These are phyloP conservation scores for Ploceus nigricollis DNA, from an alignment of 2,113 vertebrate species.

Conservation along the genomic window DNA sequence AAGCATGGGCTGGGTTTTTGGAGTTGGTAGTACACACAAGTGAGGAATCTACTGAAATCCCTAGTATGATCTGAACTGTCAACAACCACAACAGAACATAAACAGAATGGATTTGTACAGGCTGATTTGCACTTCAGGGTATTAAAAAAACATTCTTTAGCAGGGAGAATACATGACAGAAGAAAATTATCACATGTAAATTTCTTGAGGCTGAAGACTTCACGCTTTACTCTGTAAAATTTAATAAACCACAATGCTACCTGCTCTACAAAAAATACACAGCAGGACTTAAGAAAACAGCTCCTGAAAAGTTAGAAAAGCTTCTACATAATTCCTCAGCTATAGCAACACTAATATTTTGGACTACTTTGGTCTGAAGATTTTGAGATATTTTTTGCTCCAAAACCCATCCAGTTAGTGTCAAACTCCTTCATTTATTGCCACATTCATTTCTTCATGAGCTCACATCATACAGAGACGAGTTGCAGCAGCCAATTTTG, in stretches of 20 bases:
- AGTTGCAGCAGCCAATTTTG: background rate
- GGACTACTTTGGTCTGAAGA: background rate
- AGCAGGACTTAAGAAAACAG: background rate
- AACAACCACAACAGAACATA: fast-evolving
- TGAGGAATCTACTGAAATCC: background rate
- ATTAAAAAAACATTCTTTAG: background rate
- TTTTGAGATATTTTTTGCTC: background rate
- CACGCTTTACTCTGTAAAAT: background rate
- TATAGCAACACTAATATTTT: background rate
- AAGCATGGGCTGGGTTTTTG: background rate
- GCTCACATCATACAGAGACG: background rate
- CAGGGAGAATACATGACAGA: background rate
- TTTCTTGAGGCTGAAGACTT: background rate
- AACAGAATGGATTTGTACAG: background rate
- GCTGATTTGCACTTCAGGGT: background rate
- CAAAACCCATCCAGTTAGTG: background rate
- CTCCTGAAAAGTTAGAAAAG: background rate
- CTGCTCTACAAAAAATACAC: background rate
- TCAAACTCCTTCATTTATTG: background rate
- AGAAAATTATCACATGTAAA: background rate
- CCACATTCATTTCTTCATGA: background rate
- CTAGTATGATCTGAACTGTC: background rate
- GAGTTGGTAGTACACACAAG: background rate
- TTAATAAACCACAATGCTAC: background rate
- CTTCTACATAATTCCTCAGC: fast-evolving